phyloP scores from a whole-genome alignment of 2,888 invertebrate genomes.

The Patella ulyssiponensis region DNA sequence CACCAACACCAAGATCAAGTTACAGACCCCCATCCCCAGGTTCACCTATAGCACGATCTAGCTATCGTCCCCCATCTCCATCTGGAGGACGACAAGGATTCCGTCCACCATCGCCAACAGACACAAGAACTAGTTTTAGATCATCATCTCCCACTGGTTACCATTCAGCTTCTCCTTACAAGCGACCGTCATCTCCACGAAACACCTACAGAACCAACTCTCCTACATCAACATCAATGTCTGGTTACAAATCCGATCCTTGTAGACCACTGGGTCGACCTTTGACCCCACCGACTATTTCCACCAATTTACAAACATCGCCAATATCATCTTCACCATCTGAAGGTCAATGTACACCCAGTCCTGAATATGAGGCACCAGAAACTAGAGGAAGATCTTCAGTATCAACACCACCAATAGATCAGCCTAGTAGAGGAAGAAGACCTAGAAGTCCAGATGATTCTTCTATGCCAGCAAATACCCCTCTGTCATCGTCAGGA shows the following conservation, averaged over 20 bases:
- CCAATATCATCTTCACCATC: conserved; percentile 1
- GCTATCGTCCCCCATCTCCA: conserved; percentile 9
- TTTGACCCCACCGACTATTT: conserved; percentile 6
- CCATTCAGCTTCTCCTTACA: conserved; percentile 23
- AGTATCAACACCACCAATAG: background rate
- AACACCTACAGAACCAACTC: background rate
- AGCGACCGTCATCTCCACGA: conserved; percentile 13
- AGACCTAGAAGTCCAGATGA: conserved; percentile 14
- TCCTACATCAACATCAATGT: background rate
- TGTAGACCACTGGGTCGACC: background rate
- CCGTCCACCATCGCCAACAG: conserved; percentile 13
- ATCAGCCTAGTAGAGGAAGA: background rate
- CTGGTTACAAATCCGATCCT: background rate
- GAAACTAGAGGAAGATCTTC: background rate
- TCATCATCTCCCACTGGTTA: conserved; percentile 35
- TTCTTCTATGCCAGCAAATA: background rate
- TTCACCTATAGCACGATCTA: conserved; percentile 6
- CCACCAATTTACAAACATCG: background rate
- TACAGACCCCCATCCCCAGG: conserved; percentile 10
- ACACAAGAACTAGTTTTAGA: conserved; percentile 26
- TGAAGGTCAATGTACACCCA: background rate
- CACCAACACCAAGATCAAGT: conserved; percentile 20
- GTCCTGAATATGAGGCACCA: background rate
- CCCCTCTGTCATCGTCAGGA: background rate
- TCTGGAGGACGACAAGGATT: background rate